Percentiles rank a stretch among this genome's conserved stretches.
Evolutionary conservation across 2,888 invertebrate genomes (phyloP).

Genomic region (Diaphora mendica): DNA sequence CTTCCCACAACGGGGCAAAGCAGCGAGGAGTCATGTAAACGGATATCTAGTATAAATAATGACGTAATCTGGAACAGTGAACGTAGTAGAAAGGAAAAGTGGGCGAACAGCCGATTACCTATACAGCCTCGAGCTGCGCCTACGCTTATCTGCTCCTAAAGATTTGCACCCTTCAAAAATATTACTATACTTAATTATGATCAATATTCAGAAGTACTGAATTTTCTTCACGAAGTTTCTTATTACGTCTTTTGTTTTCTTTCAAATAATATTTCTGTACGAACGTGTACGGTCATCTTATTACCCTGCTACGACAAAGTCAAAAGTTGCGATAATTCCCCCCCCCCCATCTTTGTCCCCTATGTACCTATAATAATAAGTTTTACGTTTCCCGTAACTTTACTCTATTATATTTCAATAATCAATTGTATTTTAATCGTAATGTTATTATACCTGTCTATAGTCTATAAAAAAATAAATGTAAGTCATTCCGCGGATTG

Average conservation of each 20-base stretch:
- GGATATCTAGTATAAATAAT: slow-evolving; percentile 55
- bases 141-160: slow-evolving; percentile 66
- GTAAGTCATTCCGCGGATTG: background rate
- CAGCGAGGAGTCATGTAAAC: slow-evolving; percentile 52
- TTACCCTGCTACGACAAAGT: no score
- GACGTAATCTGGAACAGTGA: slow-evolving; percentile 84
- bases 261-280: background rate
- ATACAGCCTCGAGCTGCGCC: slow-evolving; percentile 77
- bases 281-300: no score
- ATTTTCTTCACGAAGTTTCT: no score
- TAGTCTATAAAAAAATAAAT: background rate
- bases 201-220: background rate
- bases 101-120: slow-evolving; percentile 74
- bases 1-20: slow-evolving; percentile 32
- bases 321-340: no score
- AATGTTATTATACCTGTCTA: background rate
- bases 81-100: slow-evolving; percentile 84
- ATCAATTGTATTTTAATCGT: background rate
- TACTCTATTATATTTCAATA: background rate
- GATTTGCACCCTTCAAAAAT: slow-evolving; percentile 60
- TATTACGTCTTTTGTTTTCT: background rate
- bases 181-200: background rate
- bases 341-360: no score
- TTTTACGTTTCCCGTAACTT: no score
- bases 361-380: no score